phyloP scores from a whole-genome alignment of 2,888 invertebrate genomes.

The Galerucella pusilla region DNA sequence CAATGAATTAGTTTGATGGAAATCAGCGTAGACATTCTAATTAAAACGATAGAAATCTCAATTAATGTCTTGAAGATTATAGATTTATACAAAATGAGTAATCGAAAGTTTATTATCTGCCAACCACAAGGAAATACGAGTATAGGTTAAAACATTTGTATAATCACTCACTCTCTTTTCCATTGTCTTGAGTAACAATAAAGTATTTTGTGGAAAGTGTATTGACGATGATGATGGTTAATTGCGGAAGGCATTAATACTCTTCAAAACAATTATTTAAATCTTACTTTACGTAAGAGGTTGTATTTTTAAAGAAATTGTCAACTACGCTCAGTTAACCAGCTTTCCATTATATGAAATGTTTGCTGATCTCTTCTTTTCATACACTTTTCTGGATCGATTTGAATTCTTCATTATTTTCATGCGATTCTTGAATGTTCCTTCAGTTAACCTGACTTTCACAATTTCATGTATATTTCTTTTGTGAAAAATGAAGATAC shows the following conservation, averaged over 20 bases:
- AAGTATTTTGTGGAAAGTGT: not conserved
- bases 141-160: not conserved
- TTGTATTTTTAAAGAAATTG: not conserved
- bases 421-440: too few species aligned
- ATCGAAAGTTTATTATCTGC: not conserved
- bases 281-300: not conserved
- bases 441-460: too few species aligned
- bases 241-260: slow-evolving; percentile 3
- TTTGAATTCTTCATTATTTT: too few species aligned
- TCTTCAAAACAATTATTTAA: not conserved
- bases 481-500: too few species aligned
- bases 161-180: slow-evolving; percentile 3
- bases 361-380: too few species aligned
- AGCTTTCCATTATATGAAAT: too few species aligned
- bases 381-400: too few species aligned
- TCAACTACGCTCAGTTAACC: too few species aligned
- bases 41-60: too few species aligned
- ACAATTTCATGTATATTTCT: too few species aligned
- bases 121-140: not conserved
- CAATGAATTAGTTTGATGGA: too few species aligned
- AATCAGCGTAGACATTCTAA: too few species aligned
- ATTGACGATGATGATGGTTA: not conserved
- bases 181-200: slow-evolving; percentile 1
- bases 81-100: not conserved
- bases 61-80: not conserved